Evolutionary conservation across 92 coral and sea anemone species (phyloP).

Genomic region (Scolanthus callimorphus): DNA sequence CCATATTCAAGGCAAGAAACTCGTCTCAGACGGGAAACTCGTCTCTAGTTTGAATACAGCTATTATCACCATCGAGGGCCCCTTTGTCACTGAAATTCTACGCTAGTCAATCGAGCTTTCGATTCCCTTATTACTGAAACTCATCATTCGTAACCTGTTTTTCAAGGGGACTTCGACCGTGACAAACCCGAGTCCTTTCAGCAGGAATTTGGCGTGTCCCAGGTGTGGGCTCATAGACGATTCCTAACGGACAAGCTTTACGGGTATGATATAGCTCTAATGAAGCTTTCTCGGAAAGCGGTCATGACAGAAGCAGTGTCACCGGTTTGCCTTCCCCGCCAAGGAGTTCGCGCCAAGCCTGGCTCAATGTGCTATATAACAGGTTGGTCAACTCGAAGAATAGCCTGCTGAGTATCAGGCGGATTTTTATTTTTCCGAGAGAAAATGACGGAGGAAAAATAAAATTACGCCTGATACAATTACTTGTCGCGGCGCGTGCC

Average conservation of each 20-base stretch:
- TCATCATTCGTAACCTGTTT: neutral
- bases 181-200: neutral
- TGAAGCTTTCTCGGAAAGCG: neutral
- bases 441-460: no score
- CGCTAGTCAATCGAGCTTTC: no score
- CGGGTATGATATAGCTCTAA: neutral
- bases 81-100: no score
- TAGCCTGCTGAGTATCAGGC: no score
- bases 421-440: no score
- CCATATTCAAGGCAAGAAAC: no score
- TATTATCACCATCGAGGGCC: no score
- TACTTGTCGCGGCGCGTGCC: no score
- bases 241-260: neutral
- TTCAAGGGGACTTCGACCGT: neutral
- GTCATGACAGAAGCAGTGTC: neutral
- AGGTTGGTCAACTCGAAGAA: no score
- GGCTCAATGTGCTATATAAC: neutral
- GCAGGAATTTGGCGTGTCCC: neutral
- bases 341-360: neutral
- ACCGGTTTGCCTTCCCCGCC: neutral
- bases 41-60: no score
- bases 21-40: no score
- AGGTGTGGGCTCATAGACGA: neutral
- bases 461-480: no score
- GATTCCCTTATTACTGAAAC: neutral